phyloP scores from a whole-genome alignment of 2,113 vertebrate species.

The Tragelaphus scriptus region DNA sequence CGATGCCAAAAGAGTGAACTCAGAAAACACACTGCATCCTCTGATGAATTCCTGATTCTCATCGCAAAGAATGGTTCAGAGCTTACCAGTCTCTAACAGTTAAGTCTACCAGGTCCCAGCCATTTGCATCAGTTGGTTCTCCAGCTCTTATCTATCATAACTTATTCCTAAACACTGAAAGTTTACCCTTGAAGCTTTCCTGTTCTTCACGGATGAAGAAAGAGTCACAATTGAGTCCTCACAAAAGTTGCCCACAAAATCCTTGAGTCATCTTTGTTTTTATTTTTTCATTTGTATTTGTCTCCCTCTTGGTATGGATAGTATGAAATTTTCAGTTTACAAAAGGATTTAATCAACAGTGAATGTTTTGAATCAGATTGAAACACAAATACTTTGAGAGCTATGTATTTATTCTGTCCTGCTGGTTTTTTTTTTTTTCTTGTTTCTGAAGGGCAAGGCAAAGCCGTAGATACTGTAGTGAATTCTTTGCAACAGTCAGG shows the following conservation, averaged over 20 bases:
- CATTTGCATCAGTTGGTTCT: background rate
- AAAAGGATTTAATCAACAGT: slow-evolving; percentile 54
- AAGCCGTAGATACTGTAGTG: slow-evolving; percentile 43
- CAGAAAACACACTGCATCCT: background rate
- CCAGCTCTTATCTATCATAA: background rate
- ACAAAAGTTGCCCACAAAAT: background rate
- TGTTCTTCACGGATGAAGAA: background rate
- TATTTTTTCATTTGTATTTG: background rate
- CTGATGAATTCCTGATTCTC: background rate
- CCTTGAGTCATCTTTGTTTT: slow-evolving; percentile 8
- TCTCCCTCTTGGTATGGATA: slow-evolving; percentile 22
- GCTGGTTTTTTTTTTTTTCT: slow-evolving; percentile 13
- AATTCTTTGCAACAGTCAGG: slow-evolving; percentile 52
- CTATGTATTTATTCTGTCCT: slow-evolving; percentile 61
- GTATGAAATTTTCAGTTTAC: slow-evolving; percentile 53
- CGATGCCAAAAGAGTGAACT: background rate
- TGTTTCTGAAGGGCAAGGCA: slow-evolving; percentile 54
- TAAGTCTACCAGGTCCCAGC: background rate
- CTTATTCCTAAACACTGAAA: background rate
- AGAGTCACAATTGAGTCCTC: background rate
- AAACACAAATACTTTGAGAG: slow-evolving; percentile 64
- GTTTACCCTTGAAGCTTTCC: background rate
- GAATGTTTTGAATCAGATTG: slow-evolving; percentile 69
- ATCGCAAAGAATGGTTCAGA: background rate
- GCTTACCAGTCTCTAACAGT: background rate